Conservation (phyloP, 2,888 invertebrate species). For the Eupithecia dodoneata region DNA sequence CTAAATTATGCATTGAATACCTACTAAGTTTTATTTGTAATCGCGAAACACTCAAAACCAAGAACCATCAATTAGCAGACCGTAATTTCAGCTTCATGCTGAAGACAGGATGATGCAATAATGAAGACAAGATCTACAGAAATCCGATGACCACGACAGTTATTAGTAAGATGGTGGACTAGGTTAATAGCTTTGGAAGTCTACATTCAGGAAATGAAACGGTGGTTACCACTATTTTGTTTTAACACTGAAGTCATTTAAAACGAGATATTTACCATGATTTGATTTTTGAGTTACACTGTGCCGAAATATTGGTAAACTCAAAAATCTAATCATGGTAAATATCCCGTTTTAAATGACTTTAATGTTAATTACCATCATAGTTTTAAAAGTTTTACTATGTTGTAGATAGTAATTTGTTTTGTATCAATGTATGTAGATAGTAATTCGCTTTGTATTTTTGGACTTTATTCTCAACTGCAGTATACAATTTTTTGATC, state of each 20-base stretch:
- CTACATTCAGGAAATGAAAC: background rate
- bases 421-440: background rate
- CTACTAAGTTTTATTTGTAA: background rate
- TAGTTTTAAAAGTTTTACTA: no score
- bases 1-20: background rate
- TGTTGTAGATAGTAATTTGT: no score
- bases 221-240: background rate
- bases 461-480: background rate
- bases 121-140: background rate
- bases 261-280: no score
- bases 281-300: no score
- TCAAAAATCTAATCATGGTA: no score
- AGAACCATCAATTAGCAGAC: background rate
- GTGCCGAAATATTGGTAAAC: no score
- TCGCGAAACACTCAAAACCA: background rate
- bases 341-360: no score
- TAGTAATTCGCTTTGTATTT: background rate
- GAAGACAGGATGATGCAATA: background rate
- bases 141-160: background rate
- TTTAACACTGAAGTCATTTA: no score
- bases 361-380: no score
- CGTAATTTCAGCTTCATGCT: background rate
- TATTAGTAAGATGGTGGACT: background rate
- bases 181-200: background rate
- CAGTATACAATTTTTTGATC: no score